phyloP scores from a whole-genome alignment of 2,797 vertebrate species.

The Synaphobranchus kaupii region DNA sequence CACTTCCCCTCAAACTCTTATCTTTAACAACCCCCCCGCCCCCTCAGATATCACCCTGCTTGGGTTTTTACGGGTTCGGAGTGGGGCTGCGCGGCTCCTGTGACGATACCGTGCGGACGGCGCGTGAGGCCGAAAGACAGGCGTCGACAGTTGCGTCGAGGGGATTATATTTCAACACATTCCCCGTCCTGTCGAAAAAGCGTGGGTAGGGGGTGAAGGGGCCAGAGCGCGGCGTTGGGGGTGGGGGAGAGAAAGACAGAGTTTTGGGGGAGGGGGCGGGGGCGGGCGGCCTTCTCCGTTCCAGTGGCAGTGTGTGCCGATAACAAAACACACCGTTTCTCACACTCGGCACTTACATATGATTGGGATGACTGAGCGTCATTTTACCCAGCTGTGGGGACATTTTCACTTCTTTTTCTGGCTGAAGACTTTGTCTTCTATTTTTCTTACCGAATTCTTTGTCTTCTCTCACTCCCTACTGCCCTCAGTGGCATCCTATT shows the following conservation, averaged over 20 bases:
- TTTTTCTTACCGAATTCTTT: background rate
- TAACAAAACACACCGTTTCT: slow-evolving; percentile 24
- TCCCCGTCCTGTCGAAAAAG: slow-evolving; percentile 12
- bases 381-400: slow-evolving; percentile 34
- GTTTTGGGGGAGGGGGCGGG: background rate
- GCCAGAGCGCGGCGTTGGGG: background rate
- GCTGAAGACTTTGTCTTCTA: background rate
- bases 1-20: background rate
- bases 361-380: slow-evolving; percentile 26
- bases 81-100: background rate
- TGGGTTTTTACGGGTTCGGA: background rate
- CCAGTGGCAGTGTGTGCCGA: background rate
- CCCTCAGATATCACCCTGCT: background rate
- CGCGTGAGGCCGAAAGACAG: background rate
- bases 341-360: slow-evolving; percentile 33
- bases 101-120: background rate
- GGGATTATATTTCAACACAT: slow-evolving; percentile 31
- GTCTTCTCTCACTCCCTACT: slow-evolving; percentile 26
- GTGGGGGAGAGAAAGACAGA: background rate
- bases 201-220: background rate
- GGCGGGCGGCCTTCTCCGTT: background rate
- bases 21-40: background rate
- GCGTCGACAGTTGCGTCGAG: slow-evolving; percentile 24
- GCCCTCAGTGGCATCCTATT: slow-evolving; percentile 40
- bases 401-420: background rate